phyloP scores from a whole-genome alignment of 2,797 vertebrate genomes.

The Takifugu ocellatus region DNA sequence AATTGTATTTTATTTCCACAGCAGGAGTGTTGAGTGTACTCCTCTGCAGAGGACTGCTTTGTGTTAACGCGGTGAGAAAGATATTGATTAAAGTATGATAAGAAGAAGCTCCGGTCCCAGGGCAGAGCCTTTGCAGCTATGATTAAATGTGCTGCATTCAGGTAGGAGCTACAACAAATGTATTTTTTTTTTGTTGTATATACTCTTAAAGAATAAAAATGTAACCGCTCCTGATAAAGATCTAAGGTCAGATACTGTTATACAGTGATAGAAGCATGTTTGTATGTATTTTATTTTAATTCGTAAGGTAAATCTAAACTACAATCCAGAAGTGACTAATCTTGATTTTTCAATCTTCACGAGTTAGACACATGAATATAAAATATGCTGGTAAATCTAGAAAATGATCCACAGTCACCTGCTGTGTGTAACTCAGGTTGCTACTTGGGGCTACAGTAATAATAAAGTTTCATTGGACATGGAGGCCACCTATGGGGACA shows the following conservation, averaged over 20 bases:
- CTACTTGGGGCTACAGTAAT: slow-evolving; percentile 4
- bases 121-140: slow-evolving; percentile 62
- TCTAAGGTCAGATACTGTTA: too few relatives aligned
- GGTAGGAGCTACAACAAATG: slow-evolving; percentile 15
- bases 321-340: neutral
- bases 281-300: too few relatives aligned
- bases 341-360: too few relatives aligned
- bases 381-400: too few relatives aligned
- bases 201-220: neutral
- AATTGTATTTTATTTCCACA: slow-evolving; percentile 20
- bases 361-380: too few relatives aligned
- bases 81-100: slow-evolving; percentile 81
- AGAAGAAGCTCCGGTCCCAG: slow-evolving; percentile 69
- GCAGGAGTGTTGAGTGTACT: slow-evolving; percentile 27
- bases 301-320: neutral
- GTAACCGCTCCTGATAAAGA: neutral
- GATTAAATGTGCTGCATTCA: slow-evolving; percentile 67
- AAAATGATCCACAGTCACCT: slow-evolving; percentile 2
- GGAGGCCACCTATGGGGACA: neutral
- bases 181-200: neutral
- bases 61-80: slow-evolving; percentile 69
- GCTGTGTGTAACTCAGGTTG: neutral
- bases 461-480: slow-evolving; percentile 18
- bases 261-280: too few relatives aligned
- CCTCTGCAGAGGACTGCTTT: slow-evolving; percentile 57